A percentile compares a stretch with the other conserved stretches of the same genome.
phyloP scores from a whole-genome alignment of 2,888 invertebrate genomes.

The Noctua janthe region DNA sequence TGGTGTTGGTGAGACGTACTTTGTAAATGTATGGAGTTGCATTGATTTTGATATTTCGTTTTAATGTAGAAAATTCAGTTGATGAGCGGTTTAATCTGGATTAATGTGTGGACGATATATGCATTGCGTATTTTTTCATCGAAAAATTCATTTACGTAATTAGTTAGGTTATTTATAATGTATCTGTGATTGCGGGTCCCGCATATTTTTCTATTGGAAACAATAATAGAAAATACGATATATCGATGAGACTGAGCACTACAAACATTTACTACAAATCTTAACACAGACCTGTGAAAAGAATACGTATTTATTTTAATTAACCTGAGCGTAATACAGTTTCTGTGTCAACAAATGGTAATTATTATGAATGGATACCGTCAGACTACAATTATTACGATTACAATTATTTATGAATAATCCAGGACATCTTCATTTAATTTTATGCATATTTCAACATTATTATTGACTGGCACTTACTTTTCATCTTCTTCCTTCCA shows the following conservation, averaged over 20 bases:
- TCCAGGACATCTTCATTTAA: no score
- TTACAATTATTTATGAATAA: no score
- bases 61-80: slow-evolving; percentile 20
- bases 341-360: no score
- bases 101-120: slow-evolving; percentile 8
- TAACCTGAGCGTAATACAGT: no score
- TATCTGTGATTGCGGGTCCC: not conserved
- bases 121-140: not conserved
- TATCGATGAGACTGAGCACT: not conserved
- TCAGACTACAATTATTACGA: no score
- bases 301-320: not conserved
- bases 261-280: slow-evolving; percentile 1
- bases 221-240: not conserved
- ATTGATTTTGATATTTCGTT: slow-evolving; percentile 20
- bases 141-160: not conserved
- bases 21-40: slow-evolving; percentile 14
- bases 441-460: no score
- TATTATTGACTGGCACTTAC: no score
- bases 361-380: no score
- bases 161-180: not conserved
- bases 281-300: not conserved
- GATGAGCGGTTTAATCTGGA: not conserved
- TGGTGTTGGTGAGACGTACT: slow-evolving; percentile 12
- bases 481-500: no score
- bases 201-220: not conserved